Percentiles rank a stretch among this genome's conserved stretches.
Evolutionary conservation across 2,797 vertebrate species (phyloP).

Genomic region (Cirrhinus mrigala): DNA sequence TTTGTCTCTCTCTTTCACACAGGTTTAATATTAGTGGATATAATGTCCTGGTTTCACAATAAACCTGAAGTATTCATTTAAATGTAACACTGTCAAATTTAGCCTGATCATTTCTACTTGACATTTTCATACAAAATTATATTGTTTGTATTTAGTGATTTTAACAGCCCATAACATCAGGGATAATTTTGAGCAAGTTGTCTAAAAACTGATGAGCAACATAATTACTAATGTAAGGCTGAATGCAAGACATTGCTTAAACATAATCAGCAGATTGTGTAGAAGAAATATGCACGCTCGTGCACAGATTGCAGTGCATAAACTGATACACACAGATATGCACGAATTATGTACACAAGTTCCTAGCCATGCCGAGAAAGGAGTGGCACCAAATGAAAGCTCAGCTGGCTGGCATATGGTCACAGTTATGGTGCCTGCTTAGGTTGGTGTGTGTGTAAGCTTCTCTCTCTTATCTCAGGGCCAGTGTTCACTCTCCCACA

Average conservation of each 20-base stretch:
- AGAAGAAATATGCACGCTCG: not conserved
- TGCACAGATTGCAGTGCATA: not conserved
- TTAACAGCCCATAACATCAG: not conserved
- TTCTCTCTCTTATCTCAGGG: constrained; percentile 3
- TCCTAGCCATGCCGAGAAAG: constrained; percentile 28
- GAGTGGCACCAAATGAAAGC: constrained; percentile 36
- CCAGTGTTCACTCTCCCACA: constrained; percentile 37
- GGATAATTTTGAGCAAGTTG: not conserved
- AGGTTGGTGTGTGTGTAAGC: constrained; percentile 36
- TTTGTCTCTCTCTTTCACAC: constrained; percentile 45
- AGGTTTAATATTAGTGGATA: constrained; percentile 64
- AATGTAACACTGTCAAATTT: not conserved
- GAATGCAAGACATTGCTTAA: constrained; percentile 21
- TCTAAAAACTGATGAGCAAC: not conserved
- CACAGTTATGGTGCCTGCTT: constrained; percentile 42
- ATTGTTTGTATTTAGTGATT: too few relatives aligned
- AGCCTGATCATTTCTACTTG: constrained; percentile 23
- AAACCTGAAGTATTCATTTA: constrained; percentile 25
- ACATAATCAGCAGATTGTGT: constrained; percentile 22
- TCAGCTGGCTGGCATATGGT: constrained; percentile 48
- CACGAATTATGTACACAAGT: constrained; percentile 28
- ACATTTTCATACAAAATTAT: constrained; percentile 26
- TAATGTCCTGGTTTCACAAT: constrained; percentile 43
- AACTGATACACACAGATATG: constrained; percentile 8
- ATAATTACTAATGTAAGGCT: not conserved